Percentiles rank a stretch among this genome's conserved stretches.
phyloP scores from a whole-genome alignment of 92 coral and sea anemone species.

The Galaxea fascicularis region DNA sequence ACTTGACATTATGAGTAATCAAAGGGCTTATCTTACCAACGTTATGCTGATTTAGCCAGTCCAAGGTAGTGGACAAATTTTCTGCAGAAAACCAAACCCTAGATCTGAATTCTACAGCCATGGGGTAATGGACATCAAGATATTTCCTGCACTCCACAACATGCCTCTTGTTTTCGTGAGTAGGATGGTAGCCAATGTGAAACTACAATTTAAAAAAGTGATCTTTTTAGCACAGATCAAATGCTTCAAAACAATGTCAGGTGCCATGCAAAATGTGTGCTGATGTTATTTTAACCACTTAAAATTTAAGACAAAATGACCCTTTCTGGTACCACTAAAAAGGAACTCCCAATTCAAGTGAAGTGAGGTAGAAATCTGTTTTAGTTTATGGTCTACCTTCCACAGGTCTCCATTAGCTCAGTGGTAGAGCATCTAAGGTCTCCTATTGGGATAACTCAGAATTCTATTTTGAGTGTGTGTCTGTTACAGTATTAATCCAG shows the following conservation, averaged over 20 bases:
- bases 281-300: no score
- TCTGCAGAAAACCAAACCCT: slow-evolving; percentile 59
- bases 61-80: slow-evolving; percentile 34
- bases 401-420: no score
- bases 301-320: no score
- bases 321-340: no score
- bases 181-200: slow-evolving; percentile 62
- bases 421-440: no score
- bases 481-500: no score
- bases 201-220: slow-evolving; percentile 17
- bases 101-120: slow-evolving; percentile 71
- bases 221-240: neutral
- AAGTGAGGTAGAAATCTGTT: no score
- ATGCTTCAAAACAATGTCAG: no score
- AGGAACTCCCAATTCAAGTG: no score
- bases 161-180: slow-evolving; percentile 53
- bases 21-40: slow-evolving; percentile 32
- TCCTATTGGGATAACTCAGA: no score
- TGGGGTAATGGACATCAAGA: slow-evolving; percentile 49
- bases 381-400: no score
- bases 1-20: neutral
- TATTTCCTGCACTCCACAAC: slow-evolving; percentile 40
- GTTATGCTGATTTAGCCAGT: slow-evolving; percentile 47
- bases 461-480: no score
- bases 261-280: neutral